Percentiles rank a stretch among this genome's conserved stretches.
Evolutionary conservation across 1,140 invertebrate species (phyloP).

Genomic region (Drosophila nigrodunni): DNA sequence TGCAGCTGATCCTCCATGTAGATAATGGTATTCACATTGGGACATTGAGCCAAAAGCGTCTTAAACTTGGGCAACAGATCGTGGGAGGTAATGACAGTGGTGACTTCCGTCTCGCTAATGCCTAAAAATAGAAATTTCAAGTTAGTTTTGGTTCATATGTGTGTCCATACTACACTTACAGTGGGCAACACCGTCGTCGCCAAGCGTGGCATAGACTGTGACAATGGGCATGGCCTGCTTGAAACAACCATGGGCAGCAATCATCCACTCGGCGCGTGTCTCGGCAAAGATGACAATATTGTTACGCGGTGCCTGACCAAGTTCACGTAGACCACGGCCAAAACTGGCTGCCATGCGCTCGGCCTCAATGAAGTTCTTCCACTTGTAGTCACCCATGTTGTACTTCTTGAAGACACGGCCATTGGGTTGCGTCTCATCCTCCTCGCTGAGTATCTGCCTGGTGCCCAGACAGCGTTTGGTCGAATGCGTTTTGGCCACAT

Average conservation of each 20-base stretch:
- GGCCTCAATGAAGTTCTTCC: slow-evolving; percentile 94
- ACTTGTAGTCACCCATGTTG: slow-evolving; percentile 96
- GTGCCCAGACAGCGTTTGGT: slow-evolving; percentile 94
- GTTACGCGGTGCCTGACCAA: slow-evolving; percentile 88
- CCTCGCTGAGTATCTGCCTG: slow-evolving; percentile 94
- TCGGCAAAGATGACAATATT: slow-evolving; percentile 98
- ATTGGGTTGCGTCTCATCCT: slow-evolving; percentile 96
- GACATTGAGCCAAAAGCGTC: slow-evolving; percentile 89
- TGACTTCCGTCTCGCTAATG: slow-evolving; percentile 98
- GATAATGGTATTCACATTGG: slow-evolving; percentile 91
- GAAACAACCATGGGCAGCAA: slow-evolving; percentile 96
- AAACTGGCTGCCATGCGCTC: slow-evolving; percentile 91
- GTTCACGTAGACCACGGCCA: slow-evolving; percentile 90
- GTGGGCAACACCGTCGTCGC: slow-evolving; percentile 97
- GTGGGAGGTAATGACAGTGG: slow-evolving; percentile 94
- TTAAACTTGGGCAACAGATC: slow-evolving; percentile 96
- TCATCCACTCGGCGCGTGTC: slow-evolving; percentile 98
- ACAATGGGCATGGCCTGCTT: slow-evolving; percentile 97
- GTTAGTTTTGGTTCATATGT: background rate
- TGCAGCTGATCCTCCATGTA: slow-evolving; percentile 95
- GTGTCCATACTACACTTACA: slow-evolving; percentile 84
- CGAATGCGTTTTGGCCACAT: slow-evolving; percentile 90
- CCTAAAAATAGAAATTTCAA: slow-evolving; percentile 52
- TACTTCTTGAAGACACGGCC: slow-evolving; percentile 99
- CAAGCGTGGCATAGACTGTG: slow-evolving; percentile 98